A percentile compares a stretch with the other conserved stretches of the same genome.
Conservation (phyloP, 2,797 vertebrate genomes). For the Gymnoscopelus microlampas region DNA sequence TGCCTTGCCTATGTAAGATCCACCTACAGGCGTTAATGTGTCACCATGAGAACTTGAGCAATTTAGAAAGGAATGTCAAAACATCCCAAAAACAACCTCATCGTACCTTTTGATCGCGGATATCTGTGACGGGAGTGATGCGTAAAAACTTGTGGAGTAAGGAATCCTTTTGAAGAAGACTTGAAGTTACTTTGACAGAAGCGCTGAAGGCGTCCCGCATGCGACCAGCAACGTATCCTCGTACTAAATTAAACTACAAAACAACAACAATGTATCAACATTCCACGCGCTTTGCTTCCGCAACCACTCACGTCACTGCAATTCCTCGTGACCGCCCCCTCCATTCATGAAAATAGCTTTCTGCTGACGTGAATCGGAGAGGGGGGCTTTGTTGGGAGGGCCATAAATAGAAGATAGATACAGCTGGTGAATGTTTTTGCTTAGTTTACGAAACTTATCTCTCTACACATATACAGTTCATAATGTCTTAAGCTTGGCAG, state of each 20-base stretch:
- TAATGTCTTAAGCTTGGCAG: no score
- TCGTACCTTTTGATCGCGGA: conserved; percentile 71
- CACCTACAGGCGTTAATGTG: conserved; percentile 28
- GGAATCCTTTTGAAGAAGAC: conserved; percentile 24
- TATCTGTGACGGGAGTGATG: conserved; percentile 59
- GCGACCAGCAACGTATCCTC: conserved; percentile 64
- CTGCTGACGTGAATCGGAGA: conserved; percentile 84
- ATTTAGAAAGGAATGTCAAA: conserved; percentile 71
- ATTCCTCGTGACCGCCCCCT: conserved; percentile 87
- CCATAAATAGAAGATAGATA: conserved; percentile 83
- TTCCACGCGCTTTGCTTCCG: conserved; percentile 87
- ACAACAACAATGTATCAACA: conserved; percentile 89
- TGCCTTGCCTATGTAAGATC: not conserved
- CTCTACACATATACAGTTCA: not conserved
- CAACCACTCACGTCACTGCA: conserved; percentile 83
- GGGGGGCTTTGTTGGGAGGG: conserved; percentile 45
- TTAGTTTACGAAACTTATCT: conserved; percentile 70
- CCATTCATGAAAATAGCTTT: conserved; percentile 92
- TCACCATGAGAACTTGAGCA: conserved; percentile 64
- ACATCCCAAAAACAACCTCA: conserved; percentile 68
- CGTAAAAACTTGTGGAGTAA: conserved; percentile 50
- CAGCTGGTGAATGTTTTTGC: conserved; percentile 67
- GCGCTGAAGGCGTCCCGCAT: conserved; percentile 53
- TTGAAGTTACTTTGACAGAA: conserved; percentile 39
- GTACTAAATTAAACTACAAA: conserved; percentile 81